These are phyloP conservation scores for Pelosia muscerda DNA, from an alignment of 2,888 invertebrate genomes.

Conservation along the genomic window DNA sequence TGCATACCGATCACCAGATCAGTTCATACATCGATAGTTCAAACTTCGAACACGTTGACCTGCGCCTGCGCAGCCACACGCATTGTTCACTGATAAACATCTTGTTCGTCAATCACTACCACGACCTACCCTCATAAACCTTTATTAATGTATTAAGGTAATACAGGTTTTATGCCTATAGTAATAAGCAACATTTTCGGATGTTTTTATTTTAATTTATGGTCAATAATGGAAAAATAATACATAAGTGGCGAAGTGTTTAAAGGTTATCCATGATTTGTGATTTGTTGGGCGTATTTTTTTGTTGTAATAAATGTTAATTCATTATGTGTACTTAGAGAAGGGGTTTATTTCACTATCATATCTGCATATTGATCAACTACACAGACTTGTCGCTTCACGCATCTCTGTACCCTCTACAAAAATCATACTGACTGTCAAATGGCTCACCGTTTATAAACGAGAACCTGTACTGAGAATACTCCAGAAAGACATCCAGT, in stretches of 20 bases:
- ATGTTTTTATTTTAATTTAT: conserved; percentile 50
- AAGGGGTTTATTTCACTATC: no score
- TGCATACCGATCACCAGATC: conserved; percentile 48
- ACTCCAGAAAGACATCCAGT: no score
- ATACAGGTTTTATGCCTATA: conserved; percentile 16
- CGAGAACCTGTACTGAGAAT: no score
- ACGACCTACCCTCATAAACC: conserved; percentile 60
- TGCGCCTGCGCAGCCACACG: conserved; percentile 71
- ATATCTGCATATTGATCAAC: no score
- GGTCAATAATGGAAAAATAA: conserved; percentile 62
- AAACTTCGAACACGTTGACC: conserved; percentile 57
- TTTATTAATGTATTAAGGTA: conserved; percentile 21
- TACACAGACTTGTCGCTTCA: no score
- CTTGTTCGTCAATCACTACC: conserved; percentile 75
- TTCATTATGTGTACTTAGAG: background rate
- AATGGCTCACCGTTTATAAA: no score
- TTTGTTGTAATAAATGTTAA: background rate
- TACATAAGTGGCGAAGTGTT: conserved; percentile 61
- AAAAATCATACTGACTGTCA: no score
- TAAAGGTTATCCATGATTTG: conserved; percentile 60
- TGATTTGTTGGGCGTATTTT: conserved; percentile 59
- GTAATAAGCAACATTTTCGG: conserved; percentile 17
- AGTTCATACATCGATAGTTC: conserved; percentile 66
- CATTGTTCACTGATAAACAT: conserved; percentile 81
- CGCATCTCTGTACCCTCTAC: no score